Evolutionary conservation across 2,888 invertebrate genomes (phyloP).

Genomic region (Melanchra persicariae): DNA sequence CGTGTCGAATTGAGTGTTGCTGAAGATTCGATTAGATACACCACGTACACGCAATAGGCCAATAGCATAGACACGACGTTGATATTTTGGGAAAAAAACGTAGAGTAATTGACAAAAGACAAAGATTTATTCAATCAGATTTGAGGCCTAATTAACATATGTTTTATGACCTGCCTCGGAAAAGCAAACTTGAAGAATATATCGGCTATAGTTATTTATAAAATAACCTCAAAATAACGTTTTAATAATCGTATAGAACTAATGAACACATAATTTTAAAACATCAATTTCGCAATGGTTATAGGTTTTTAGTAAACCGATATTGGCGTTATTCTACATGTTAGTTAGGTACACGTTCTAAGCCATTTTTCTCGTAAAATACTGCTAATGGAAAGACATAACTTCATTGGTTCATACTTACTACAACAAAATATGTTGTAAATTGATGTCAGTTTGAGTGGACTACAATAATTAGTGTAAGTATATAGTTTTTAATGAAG

Average conservation of each 20-base stretch:
- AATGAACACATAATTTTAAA: background rate
- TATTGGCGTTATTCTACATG: background rate
- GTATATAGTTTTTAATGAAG: slow-evolving; percentile 1
- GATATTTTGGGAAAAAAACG: slow-evolving; percentile 17
- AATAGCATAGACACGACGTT: slow-evolving; percentile 5
- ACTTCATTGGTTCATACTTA: slow-evolving; percentile 8
- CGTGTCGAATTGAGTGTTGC: slow-evolving; percentile 40
- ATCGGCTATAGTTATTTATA: too few species aligned
- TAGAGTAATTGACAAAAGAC: slow-evolving; percentile 1
- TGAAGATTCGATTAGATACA: slow-evolving; percentile 49
- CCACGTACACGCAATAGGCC: slow-evolving; percentile 21
- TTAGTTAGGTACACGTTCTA: background rate
- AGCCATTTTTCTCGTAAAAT: slow-evolving; percentile 29
- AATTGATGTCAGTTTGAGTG: slow-evolving; percentile 19
- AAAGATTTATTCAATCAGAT: background rate
- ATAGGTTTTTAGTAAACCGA: slow-evolving; percentile 19
- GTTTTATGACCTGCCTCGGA: background rate
- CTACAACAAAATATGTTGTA: slow-evolving; percentile 16
- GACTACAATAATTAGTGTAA: background rate
- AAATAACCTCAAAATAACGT: too few species aligned
- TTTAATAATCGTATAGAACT: slow-evolving; percentile 6
- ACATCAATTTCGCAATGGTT: slow-evolving; percentile 1
- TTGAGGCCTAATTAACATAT: background rate
- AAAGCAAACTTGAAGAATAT: background rate
- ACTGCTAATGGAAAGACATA: slow-evolving; percentile 45